phyloP scores from a whole-genome alignment of 2,797 vertebrate species.

The Chelonia mydas region DNA sequence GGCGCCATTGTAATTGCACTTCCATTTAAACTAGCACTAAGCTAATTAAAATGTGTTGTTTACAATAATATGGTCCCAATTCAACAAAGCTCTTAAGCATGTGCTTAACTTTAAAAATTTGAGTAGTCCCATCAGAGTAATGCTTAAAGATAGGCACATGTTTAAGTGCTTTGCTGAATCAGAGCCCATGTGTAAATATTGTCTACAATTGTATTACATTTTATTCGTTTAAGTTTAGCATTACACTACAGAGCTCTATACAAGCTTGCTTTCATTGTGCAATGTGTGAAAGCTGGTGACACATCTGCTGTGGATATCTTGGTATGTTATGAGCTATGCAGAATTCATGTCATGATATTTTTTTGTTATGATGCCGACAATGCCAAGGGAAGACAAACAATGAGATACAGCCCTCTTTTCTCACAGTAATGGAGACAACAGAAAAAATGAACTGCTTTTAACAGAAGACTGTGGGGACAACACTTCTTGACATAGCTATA shows the following conservation, averaged over 20 bases:
- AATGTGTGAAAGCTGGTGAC: conserved; percentile 68
- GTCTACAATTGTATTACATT: neutral
- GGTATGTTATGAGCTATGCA: conserved; percentile 57
- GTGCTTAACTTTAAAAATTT: neutral
- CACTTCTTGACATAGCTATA: conserved; percentile 84
- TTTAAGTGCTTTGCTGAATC: conserved; percentile 13
- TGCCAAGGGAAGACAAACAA: conserved; percentile 85
- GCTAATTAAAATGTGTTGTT: neutral
- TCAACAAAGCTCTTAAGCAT: conserved; percentile 18
- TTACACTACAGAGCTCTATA: neutral
- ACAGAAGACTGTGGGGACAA: conserved; percentile 83
- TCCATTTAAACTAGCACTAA: neutral
- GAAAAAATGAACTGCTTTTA: conserved; percentile 80
- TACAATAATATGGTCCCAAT: neutral
- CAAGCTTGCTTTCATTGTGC: conserved; percentile 39
- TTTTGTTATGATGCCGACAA: conserved; percentile 79
- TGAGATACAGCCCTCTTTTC: conserved; percentile 81
- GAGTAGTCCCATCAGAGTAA: neutral
- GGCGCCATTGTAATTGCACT: neutral
- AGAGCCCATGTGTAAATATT: neutral
- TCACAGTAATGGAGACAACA: conserved; percentile 87
- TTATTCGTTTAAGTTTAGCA: neutral
- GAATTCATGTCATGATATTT: conserved; percentile 66
- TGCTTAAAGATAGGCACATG: neutral
- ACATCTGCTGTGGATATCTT: conserved; percentile 56